A percentile compares a stretch with the other conserved stretches of the same genome.
These are phyloP conservation scores for Holacanthus passer DNA, from an alignment of 2,113 vertebrate species.

Conservation along the genomic window DNA sequence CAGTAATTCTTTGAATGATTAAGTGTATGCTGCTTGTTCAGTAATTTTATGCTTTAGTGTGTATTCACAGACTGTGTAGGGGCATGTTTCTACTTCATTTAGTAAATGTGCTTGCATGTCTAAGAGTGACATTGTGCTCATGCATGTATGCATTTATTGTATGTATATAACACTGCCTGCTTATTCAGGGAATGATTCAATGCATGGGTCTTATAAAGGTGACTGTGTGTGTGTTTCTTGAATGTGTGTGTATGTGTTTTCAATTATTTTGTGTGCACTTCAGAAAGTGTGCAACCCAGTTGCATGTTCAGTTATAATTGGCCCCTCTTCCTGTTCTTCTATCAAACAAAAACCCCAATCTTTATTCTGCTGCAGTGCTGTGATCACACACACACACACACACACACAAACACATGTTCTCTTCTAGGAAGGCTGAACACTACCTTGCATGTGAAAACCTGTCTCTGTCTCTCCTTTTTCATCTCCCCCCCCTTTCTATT, in stretches of 20 bases:
- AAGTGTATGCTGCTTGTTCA: constrained; percentile 21
- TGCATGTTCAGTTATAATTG: not conserved
- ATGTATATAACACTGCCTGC: not conserved
- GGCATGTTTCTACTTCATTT: not conserved
- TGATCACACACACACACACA: not conserved
- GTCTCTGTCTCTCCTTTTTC: not conserved
- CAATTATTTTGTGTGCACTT: constrained; percentile 6
- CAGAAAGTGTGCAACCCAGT: constrained; percentile 7
- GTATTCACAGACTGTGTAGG: not conserved
- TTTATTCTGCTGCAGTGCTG: not conserved
- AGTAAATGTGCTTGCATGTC: not conserved
- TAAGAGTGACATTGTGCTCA: not conserved
- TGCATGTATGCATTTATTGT: not conserved
- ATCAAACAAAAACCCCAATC: not conserved
- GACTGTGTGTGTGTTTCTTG: not conserved
- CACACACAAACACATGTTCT: not conserved
- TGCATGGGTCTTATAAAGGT: not conserved
- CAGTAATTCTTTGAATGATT: constrained; percentile 42
- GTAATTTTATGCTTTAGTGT: constrained; percentile 15
- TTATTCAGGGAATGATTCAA: constrained; percentile 2
- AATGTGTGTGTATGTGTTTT: not conserved
- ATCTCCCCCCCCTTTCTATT: not conserved
- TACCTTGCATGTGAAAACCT: not conserved
- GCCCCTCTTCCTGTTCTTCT: not conserved
- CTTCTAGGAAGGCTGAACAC: not conserved